These are phyloP conservation scores for Aporophyla nigra DNA, from an alignment of 2,888 invertebrate genomes.

Conservation along the genomic window DNA sequence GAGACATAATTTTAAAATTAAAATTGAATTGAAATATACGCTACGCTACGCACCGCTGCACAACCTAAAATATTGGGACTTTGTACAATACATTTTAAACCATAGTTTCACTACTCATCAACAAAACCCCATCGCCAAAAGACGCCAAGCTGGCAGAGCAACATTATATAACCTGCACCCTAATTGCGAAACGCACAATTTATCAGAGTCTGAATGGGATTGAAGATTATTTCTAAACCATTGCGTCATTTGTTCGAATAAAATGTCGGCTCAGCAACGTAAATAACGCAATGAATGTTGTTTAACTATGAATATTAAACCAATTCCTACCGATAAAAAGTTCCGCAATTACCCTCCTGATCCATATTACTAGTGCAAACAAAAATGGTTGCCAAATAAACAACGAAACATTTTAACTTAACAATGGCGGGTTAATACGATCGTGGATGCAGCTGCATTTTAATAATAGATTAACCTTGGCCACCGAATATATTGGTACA, in stretches of 20 bases:
- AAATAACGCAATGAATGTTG: too few relatives aligned
- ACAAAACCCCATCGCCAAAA: constrained; percentile 1
- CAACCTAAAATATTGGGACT: background rate
- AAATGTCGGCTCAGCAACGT: too few relatives aligned
- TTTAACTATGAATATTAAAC: too few relatives aligned
- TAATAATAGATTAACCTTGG: constrained; percentile 84
- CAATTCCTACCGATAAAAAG: too few relatives aligned
- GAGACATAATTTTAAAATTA: too few relatives aligned
- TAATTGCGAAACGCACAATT: too few relatives aligned
- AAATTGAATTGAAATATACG: background rate
- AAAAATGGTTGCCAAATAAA: constrained; percentile 58
- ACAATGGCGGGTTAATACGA: constrained; percentile 68
- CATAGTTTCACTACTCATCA: background rate
- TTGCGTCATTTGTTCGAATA: too few relatives aligned
- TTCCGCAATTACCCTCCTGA: too few relatives aligned
- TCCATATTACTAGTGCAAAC: constrained; percentile 33
- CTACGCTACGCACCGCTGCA: background rate
- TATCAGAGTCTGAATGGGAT: too few relatives aligned
- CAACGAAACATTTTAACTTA: constrained; percentile 66
- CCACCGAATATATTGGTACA: background rate
- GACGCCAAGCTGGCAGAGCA: background rate
- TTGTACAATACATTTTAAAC: background rate
- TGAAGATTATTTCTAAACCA: too few relatives aligned
- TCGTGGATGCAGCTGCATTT: constrained; percentile 80
- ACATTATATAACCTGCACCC: constrained; percentile 32